A percentile compares a stretch with the other conserved stretches of the same genome.
phyloP scores from a whole-genome alignment of 1,140 invertebrate genomes.

The Diabrotica virgifera region DNA sequence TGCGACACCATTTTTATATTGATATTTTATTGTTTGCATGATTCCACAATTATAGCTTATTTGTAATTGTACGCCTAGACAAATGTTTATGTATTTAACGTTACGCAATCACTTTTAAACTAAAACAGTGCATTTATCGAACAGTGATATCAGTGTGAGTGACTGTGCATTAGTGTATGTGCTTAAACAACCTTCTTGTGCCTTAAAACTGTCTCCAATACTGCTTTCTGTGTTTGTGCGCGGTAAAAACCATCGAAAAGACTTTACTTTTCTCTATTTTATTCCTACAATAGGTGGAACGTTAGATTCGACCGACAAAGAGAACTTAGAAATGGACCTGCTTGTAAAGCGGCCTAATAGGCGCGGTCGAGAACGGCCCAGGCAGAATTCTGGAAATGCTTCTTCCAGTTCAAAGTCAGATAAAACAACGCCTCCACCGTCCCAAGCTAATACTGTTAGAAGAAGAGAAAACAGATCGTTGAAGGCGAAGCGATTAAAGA shows the following conservation, averaged over 20 bases:
- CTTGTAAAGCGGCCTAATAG: slow-evolving; percentile 8
- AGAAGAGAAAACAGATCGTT: slow-evolving; percentile 25
- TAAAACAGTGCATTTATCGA: not conserved
- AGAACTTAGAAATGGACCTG: slow-evolving; percentile 9
- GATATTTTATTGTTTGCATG: not conserved
- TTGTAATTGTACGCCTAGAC: not conserved
- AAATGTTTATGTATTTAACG: not conserved
- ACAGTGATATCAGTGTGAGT: not conserved
- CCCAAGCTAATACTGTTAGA: slow-evolving; percentile 20
- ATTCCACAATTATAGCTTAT: not conserved
- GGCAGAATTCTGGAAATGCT: slow-evolving; percentile 7
- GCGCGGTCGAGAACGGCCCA: not conserved
- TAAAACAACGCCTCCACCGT: not conserved
- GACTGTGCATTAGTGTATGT: not conserved
- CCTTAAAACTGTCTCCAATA: not conserved
- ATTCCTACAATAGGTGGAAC: not conserved
- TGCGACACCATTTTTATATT: no score
- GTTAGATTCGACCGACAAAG: not conserved
- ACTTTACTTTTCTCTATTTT: slow-evolving; percentile 7
- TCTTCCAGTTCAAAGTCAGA: slow-evolving; percentile 20
- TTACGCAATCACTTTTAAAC: not conserved
- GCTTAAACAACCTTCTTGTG: not conserved
- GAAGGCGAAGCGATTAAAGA: slow-evolving; percentile 22
- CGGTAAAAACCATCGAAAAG: not conserved
- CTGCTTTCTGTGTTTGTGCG: not conserved